phyloP scores from a whole-genome alignment of 2,113 vertebrate species.

The Murina feae region DNA sequence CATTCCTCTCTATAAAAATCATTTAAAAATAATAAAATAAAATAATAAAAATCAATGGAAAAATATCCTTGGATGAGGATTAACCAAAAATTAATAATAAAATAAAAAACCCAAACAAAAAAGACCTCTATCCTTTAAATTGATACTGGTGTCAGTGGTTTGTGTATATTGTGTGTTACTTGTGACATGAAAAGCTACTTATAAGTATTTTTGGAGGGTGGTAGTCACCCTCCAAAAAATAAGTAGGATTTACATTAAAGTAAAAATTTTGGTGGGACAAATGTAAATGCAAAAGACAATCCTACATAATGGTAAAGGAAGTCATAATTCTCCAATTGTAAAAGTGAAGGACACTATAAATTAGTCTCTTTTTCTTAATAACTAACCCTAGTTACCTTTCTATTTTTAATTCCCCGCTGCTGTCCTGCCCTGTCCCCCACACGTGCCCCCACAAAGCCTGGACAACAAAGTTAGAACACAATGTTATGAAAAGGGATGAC shows the following conservation, averaged over 20 bases:
- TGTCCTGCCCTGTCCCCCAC: background rate
- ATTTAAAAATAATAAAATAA: no score
- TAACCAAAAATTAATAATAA: no score
- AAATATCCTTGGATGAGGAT: no score
- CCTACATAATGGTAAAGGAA: background rate
- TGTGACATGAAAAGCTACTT: background rate
- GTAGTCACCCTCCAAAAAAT: background rate
- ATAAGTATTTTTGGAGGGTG: background rate
- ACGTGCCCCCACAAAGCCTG: slow-evolving; percentile 3
- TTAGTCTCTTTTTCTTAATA: slow-evolving; percentile 16
- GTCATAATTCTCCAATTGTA: background rate
- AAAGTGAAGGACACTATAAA: slow-evolving; percentile 29
- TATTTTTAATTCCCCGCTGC: slow-evolving; percentile 1
- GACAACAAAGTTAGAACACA: slow-evolving; percentile 44
- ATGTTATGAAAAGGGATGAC: background rate
- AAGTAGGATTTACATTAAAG: background rate
- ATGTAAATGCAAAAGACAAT: slow-evolving; percentile 38
- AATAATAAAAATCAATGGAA: no score
- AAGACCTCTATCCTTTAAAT: background rate
- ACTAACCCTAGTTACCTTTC: slow-evolving; percentile 16
- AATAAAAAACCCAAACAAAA: no score
- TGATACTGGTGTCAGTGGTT: background rate
- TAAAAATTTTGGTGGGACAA: background rate
- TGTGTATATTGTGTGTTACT: background rate
- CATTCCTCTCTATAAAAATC: no score